Percentiles rank a stretch among this genome's conserved stretches.
These are phyloP conservation scores for Chironomus riparius DNA, from an alignment of 2,888 invertebrate species.

Conservation along the genomic window DNA sequence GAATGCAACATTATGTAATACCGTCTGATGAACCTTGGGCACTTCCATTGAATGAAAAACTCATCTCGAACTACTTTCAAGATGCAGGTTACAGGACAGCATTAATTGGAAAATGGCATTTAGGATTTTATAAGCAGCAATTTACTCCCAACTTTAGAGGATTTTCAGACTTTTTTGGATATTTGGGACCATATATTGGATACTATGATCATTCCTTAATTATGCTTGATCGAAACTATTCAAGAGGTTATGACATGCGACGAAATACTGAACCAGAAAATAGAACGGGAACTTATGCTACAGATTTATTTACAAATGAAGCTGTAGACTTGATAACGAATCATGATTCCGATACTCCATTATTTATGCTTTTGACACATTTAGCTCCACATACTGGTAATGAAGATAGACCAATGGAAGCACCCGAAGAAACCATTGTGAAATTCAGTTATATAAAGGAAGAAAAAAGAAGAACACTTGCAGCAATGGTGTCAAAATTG, in stretches of 20 bases:
- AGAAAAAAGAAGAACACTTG: slow-evolving; percentile 55
- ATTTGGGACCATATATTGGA: slow-evolving; percentile 71
- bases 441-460: slow-evolving; percentile 60
- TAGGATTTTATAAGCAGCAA: slow-evolving; percentile 59
- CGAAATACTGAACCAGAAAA: slow-evolving; percentile 47
- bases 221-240: slow-evolving; percentile 38
- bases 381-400: slow-evolving; percentile 72
- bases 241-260: slow-evolving; percentile 46
- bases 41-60: slow-evolving; percentile 55
- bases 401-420: slow-evolving; percentile 57
- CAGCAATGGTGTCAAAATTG: slow-evolving; percentile 74
- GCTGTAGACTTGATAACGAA: slow-evolving; percentile 52
- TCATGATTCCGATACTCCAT: slow-evolving; percentile 51
- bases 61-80: slow-evolving; percentile 58
- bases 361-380: slow-evolving; percentile 73
- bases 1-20: slow-evolving; percentile 64
- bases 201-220: slow-evolving; percentile 60
- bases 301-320: slow-evolving; percentile 59
- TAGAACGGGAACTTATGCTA: slow-evolving; percentile 54
- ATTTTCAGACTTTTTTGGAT: slow-evolving; percentile 75
- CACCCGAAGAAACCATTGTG: slow-evolving; percentile 58
- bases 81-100: slow-evolving; percentile 72
- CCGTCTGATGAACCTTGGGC: slow-evolving; percentile 60
- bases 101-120: slow-evolving; percentile 85
- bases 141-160: slow-evolving; percentile 62